These are phyloP conservation scores for Microcebus ravelobensis DNA, from an alignment of 2,113 vertebrate genomes.

Conservation along the genomic window DNA sequence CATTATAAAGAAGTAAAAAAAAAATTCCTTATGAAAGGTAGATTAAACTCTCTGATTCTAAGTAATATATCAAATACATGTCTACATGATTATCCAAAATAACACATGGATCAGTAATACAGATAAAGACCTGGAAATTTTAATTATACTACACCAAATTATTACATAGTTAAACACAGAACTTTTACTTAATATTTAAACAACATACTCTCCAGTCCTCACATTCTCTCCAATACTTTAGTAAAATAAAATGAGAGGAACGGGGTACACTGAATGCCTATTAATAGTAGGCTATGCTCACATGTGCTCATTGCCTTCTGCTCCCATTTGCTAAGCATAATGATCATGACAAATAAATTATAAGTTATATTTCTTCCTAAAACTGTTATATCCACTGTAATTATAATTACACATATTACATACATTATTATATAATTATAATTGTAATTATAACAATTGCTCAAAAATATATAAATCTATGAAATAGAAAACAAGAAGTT, in stretches of 20 bases:
- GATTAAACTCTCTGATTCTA: not conserved
- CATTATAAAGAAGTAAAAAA: not conserved
- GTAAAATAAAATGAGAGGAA: not conserved
- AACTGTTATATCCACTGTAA: not conserved
- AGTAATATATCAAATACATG: not conserved
- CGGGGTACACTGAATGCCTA: not conserved
- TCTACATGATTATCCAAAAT: constrained; percentile 1
- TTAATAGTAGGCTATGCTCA: not conserved
- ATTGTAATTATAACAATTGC: not conserved
- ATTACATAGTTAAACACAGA: not conserved
- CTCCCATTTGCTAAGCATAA: not conserved
- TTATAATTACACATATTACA: too few species aligned
- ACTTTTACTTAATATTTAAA: not conserved
- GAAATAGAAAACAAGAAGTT: not conserved
- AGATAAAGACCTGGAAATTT: not conserved
- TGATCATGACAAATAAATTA: not conserved
- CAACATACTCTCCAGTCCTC: not conserved
- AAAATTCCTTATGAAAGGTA: not conserved
- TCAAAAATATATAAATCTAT: not conserved
- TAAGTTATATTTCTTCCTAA: not conserved
- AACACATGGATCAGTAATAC: not conserved
- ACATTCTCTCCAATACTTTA: not conserved
- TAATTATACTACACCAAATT: not conserved
- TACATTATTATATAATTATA: too few species aligned
- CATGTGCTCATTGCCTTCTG: not conserved